Evolutionary conservation across 2,888 invertebrate species (phyloP).

Genomic region (Watsonalla binaria): DNA sequence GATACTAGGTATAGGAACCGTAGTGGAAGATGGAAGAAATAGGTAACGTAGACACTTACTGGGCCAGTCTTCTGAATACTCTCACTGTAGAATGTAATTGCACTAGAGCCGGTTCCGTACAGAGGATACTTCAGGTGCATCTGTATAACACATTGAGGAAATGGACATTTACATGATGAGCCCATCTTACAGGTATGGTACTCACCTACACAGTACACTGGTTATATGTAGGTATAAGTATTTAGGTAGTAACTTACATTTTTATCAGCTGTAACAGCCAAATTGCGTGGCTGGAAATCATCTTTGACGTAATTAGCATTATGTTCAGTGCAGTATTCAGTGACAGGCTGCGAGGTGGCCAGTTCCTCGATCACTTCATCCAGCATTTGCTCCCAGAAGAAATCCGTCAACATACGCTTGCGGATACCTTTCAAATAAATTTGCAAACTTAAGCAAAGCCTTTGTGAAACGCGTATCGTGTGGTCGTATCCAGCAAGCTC

Average conservation of each 20-base stretch:
- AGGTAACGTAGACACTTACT: conserved; percentile 37
- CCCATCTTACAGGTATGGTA: too few relatives aligned
- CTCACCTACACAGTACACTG: background rate
- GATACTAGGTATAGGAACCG: background rate
- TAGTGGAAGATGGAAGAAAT: background rate
- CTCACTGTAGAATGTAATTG: conserved; percentile 66
- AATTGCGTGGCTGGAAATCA: conserved; percentile 56
- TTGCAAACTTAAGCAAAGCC: too few relatives aligned
- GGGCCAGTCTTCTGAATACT: conserved; percentile 56
- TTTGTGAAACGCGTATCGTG: too few relatives aligned
- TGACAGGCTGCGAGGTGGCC: conserved; percentile 47
- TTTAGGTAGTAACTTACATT: conserved; percentile 37
- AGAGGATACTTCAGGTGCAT: conserved; percentile 68
- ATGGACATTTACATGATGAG: background rate
- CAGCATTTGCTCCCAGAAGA: conserved; percentile 73
- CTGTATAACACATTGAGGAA: conserved; percentile 30
- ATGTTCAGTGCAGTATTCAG: conserved; percentile 66
- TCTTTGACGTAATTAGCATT: conserved; percentile 61
- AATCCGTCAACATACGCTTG: conserved; percentile 63
- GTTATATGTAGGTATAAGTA: too few relatives aligned
- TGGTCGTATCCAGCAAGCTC: too few relatives aligned
- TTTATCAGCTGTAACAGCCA: conserved; percentile 57
- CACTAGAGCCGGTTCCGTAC: conserved; percentile 70
- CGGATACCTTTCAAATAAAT: conserved; percentile 50
- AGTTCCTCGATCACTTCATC: conserved; percentile 71